These are phyloP conservation scores for Anthopleura xanthogrammica DNA, from an alignment of 92 coral and sea anemone genomes.

Conservation along the genomic window DNA sequence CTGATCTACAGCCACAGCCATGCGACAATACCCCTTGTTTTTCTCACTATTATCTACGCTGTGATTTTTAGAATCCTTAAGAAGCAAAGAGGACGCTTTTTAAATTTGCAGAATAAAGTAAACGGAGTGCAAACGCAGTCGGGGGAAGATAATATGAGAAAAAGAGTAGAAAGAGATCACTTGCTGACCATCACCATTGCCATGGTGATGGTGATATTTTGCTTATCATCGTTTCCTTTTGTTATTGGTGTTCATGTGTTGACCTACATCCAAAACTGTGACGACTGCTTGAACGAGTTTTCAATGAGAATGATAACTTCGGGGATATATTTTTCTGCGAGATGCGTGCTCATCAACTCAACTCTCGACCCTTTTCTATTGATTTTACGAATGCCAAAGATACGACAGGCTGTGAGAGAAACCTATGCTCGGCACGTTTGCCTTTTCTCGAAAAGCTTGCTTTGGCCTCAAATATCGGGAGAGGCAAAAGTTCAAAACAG, in stretches of 20 bases:
- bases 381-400: slow-evolving; percentile 7
- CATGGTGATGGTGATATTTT: slow-evolving; percentile 14
- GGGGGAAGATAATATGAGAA: neutral
- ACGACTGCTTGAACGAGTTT: slow-evolving; percentile 7
- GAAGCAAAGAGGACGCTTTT: slow-evolving; percentile 5
- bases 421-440: neutral
- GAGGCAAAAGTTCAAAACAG: neutral
- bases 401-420: neutral
- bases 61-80: slow-evolving; percentile 2
- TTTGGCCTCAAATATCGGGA: neutral
- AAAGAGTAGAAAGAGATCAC: slow-evolving; percentile 14
- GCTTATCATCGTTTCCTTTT: slow-evolving; percentile 19
- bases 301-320: neutral
- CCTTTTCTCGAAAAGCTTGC: neutral
- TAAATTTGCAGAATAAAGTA: neutral
- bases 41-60: slow-evolving; percentile 31
- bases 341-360: slow-evolving; percentile 10
- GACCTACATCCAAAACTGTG: slow-evolving; percentile 13
- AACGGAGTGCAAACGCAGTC: neutral
- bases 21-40: slow-evolving; percentile 39
- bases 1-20: slow-evolving; percentile 48
- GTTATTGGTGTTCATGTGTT: slow-evolving; percentile 20
- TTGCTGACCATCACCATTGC: neutral
- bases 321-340: slow-evolving; percentile 13
- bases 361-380: slow-evolving; percentile 12